Evolutionary conservation across 2,113 vertebrate species (phyloP).

Genomic region (Asarcornis scutulata): DNA sequence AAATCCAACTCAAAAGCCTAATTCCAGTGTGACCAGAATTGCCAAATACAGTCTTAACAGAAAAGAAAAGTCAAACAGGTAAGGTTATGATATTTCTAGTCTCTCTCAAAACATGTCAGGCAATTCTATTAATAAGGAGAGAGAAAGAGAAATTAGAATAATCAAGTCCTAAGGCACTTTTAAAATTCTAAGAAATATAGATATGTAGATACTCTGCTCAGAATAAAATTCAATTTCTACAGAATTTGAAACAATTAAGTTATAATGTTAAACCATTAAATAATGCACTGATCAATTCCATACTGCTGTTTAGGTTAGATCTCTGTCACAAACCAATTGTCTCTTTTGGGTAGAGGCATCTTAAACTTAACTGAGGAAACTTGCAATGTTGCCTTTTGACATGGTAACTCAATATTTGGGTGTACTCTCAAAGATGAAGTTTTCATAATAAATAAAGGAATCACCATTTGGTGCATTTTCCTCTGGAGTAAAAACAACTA

Average conservation of each 20-base stretch:
- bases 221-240: neutral
- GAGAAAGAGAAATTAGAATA: neutral
- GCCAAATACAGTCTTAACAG: conserved; percentile 4
- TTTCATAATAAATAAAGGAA: neutral
- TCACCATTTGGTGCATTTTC: neutral
- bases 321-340: neutral
- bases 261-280: neutral
- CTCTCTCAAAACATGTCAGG: conserved; percentile 3
- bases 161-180: neutral
- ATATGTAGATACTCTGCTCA: neutral
- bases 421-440: neutral
- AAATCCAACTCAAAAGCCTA: neutral
- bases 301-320: neutral
- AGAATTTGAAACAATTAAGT: neutral
- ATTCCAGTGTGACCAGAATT: neutral
- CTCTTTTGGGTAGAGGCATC: neutral
- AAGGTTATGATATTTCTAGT: neutral
- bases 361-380: neutral
- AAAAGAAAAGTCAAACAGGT: neutral
- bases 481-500: neutral
- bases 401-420: neutral
- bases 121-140: neutral
- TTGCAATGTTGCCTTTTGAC: neutral
- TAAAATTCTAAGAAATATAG: neutral
- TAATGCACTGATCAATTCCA: neutral